These are phyloP conservation scores for Brachionus sp. DNA, from an alignment of 1,140 invertebrate genomes.

Conservation along the genomic window DNA sequence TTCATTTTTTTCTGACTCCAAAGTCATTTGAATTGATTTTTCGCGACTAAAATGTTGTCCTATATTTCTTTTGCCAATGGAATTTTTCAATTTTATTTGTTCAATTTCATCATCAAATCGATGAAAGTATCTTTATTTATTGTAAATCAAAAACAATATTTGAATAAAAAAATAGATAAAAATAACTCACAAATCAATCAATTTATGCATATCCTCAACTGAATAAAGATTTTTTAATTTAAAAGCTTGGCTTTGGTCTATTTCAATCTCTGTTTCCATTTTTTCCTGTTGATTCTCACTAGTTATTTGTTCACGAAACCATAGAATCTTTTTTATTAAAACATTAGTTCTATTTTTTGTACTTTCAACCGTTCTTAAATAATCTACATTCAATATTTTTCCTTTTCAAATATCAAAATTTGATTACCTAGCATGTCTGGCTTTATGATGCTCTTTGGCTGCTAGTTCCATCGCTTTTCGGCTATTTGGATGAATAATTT, in stretches of 20 bases:
- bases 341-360: conserved; percentile 25
- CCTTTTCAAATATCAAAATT: background rate
- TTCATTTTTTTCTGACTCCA: conserved; percentile 35
- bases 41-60: conserved; percentile 44
- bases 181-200: background rate
- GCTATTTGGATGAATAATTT: conserved; percentile 43
- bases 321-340: conserved; percentile 21
- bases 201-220: background rate
- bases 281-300: background rate
- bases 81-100: conserved; percentile 27
- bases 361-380: background rate
- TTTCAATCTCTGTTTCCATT: conserved; percentile 3
- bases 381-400: background rate
- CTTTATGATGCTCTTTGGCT: conserved; percentile 41
- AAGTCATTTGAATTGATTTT: conserved; percentile 36
- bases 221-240: background rate
- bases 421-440: conserved; percentile 2
- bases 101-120: conserved; percentile 43
- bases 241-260: background rate
- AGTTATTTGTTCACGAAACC: conserved; percentile 29
- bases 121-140: conserved; percentile 41
- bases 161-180: background rate
- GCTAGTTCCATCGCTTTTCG: conserved; percentile 34
- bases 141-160: background rate
- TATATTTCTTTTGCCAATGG: background rate